Evolutionary conservation across 2,888 invertebrate species (phyloP), one percentile per base, ranked within the genome.

Genomic region (Gari tellinella): DNA sequence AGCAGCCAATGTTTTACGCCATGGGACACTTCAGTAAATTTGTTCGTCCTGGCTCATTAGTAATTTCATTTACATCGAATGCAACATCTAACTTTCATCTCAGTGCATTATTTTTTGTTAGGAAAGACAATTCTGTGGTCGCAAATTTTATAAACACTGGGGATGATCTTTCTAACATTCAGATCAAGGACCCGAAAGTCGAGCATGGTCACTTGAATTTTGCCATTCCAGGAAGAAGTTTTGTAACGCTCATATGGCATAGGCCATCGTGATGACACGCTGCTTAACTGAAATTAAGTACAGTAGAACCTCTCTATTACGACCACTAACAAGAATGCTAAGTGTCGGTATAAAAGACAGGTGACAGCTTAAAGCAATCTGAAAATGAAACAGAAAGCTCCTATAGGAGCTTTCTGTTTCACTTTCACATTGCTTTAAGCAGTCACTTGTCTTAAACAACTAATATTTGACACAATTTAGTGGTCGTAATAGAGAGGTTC

Each of bases 1-100:
- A 97, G 87, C 96, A 97, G 86, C 97, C 97, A 0, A 95, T 96
- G 94, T 97, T 94, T 90, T 98, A 97, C 90, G 95, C 94, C 0
- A 92, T 97, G 89, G 96, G 95, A 0, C 97, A 98, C 90, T 93
- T 94, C 82, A 93, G 93, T 92, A 79, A 79, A 61, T 76, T 72
- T 45, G 64, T 77, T 10, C 60, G 48, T 41, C 79, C 79, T 2
- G 79, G 74, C 2, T 72, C 74, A 21, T 65, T 66, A 41, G 46
- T 78, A 0, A 25, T 78, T n/a, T 45, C 69, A 8, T 53, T 53
- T 15, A 55, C 45, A 1, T 31, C 56, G 25, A 69, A 66, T 41
- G 45, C 61, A 10, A 38, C 73, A 8, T 25, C 53, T 26, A 56
- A 55, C 25, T 48, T 46, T 3, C 65, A 56, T 21, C 46, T 73